Conservation (phyloP, 35 echinoderm and acorn worm genomes). For the Ophiothrix spiculata region DNA sequence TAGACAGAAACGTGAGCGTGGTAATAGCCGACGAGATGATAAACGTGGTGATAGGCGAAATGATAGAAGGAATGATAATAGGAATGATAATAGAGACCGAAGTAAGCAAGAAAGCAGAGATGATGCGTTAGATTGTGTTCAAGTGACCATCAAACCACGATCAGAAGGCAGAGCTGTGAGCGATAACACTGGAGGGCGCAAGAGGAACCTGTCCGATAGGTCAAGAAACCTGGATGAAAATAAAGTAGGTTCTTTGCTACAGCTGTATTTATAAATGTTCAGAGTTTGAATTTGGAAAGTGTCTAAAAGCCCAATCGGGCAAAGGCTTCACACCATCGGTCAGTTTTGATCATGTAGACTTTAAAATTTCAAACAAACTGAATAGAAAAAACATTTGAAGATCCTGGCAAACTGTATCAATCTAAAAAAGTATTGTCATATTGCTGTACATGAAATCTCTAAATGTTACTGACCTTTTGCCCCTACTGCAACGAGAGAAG, state of each 20-base stretch:
- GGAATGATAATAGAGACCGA: neutral
- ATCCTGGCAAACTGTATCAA: too few species aligned
- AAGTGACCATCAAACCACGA: neutral
- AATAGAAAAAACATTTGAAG: too few species aligned
- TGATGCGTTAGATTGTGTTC: neutral
- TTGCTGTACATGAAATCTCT: too few species aligned
- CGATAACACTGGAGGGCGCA: neutral
- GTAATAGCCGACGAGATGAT: neutral
- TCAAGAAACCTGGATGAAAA: neutral
- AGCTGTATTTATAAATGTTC: too few species aligned
- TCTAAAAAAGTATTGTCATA: too few species aligned
- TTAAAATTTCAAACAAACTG: too few species aligned
- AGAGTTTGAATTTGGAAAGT: too few species aligned
- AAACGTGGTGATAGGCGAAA: neutral
- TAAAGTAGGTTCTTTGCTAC: neutral
- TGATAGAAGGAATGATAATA: neutral
- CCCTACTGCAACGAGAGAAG: too few species aligned
- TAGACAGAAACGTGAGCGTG: neutral
- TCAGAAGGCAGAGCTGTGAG: neutral
- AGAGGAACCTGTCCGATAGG: neutral
- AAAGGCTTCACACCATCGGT: too few species aligned
- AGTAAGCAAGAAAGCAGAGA: neutral
- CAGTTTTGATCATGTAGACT: too few species aligned
- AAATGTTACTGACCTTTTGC: too few species aligned
- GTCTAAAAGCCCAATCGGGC: too few species aligned